Percentiles rank a stretch among this genome's conserved stretches.
These are phyloP conservation scores for Pogoniulus pusillus DNA, from an alignment of 2,797 vertebrate species.

Conservation along the genomic window DNA sequence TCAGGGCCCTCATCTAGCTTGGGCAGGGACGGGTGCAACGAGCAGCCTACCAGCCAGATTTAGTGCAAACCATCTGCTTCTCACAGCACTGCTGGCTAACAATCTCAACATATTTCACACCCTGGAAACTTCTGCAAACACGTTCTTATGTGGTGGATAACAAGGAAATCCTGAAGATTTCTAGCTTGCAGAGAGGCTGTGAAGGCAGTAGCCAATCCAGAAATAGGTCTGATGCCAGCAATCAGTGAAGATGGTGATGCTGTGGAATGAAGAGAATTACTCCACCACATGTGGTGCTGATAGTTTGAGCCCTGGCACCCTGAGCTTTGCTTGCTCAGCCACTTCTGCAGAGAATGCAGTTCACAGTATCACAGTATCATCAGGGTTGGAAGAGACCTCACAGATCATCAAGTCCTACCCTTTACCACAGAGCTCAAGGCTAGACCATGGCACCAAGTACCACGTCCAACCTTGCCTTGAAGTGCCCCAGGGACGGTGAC, in stretches of 20 bases:
- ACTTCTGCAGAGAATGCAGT: background rate
- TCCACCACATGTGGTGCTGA: accelerated
- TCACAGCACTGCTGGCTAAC: background rate
- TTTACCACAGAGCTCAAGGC: too few relatives aligned
- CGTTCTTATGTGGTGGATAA: background rate
- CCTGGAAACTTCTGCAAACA: background rate
- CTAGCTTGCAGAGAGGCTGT: background rate
- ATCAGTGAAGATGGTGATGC: background rate
- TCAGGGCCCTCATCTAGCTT: background rate
- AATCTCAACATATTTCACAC: background rate
- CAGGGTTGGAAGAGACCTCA: too few relatives aligned
- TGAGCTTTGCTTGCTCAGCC: background rate
- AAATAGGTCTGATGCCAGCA: background rate
- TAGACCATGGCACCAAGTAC: too few relatives aligned
- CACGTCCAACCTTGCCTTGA: too few relatives aligned
- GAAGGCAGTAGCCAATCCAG: background rate
- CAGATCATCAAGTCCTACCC: too few relatives aligned
- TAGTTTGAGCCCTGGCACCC: background rate
- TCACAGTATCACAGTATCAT: too few relatives aligned
- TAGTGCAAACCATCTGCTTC: background rate
- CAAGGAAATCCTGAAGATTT: background rate
- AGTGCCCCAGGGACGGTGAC: too few relatives aligned
- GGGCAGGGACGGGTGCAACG: background rate
- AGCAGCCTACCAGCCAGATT: background rate
- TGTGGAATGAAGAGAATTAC: background rate